Evolutionary conservation across 2,797 vertebrate species (phyloP).

Genomic region (Halcyon leucocephala): DNA sequence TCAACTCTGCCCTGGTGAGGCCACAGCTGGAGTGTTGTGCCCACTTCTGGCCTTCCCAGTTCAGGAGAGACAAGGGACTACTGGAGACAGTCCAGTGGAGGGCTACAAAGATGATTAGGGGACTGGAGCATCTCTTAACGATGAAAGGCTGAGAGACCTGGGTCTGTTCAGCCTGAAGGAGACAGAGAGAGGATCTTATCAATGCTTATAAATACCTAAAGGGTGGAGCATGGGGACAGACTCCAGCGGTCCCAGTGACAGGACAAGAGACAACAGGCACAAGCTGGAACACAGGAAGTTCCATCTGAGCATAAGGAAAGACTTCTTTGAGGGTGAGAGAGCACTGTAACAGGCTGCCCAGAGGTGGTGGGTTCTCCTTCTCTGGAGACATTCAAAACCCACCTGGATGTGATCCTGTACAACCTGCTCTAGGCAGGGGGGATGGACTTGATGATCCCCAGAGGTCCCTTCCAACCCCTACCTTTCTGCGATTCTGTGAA

Average conservation of each 20-base stretch:
- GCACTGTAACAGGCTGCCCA: background rate
- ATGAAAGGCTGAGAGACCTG: background rate
- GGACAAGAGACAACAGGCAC: background rate
- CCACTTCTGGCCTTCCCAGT: background rate
- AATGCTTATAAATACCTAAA: background rate
- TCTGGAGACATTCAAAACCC: background rate
- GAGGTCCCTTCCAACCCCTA: background rate
- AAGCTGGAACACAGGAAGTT: background rate
- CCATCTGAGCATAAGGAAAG: background rate
- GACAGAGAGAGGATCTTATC: background rate
- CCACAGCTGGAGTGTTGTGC: background rate
- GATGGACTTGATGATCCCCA: background rate
- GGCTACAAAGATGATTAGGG: background rate
- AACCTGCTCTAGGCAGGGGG: background rate
- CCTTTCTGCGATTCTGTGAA: background rate
- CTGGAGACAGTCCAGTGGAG: background rate
- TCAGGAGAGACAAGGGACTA: background rate
- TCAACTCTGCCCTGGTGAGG: background rate
- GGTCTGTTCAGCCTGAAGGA: background rate
- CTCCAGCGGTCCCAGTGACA: background rate
- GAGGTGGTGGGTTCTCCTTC: background rate
- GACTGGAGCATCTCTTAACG: background rate
- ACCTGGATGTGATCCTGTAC: background rate
- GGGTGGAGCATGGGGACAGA: background rate
- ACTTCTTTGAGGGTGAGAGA: background rate